Conservation (phyloP, 2,888 invertebrate species). For the Caenorhabditis sulstoni region DNA sequence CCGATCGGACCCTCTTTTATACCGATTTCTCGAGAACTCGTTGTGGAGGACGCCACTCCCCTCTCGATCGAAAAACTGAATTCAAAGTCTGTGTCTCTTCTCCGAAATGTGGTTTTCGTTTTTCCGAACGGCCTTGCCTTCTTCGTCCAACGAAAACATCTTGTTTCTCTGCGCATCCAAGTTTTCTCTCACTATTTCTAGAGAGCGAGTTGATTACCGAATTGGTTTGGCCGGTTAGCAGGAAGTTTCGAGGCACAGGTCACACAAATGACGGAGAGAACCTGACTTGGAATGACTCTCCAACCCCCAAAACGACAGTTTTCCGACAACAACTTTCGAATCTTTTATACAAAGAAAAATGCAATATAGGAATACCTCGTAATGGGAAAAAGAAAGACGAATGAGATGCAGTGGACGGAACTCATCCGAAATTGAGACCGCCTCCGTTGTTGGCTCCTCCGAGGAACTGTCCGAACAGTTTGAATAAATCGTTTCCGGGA, state of each 20-base stretch:
- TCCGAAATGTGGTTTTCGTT: constrained; percentile 9
- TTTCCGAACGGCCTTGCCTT: constrained; percentile 45
- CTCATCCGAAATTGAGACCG: constrained; percentile 50
- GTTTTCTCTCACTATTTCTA: neutral
- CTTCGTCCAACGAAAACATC: constrained; percentile 30
- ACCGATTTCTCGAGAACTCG: constrained; percentile 2
- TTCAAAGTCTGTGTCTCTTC: constrained; percentile 27
- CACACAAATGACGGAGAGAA: constrained; percentile 14
- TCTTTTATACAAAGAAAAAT: constrained; percentile 31
- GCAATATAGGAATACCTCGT: constrained; percentile 36
- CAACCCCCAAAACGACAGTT: neutral
- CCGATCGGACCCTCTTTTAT: constrained; percentile 1
- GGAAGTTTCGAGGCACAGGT: constrained; percentile 34
- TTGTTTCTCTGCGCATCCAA: constrained; percentile 33
- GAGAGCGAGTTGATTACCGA: constrained; percentile 29
- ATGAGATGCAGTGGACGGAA: constrained; percentile 13
- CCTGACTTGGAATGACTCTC: neutral
- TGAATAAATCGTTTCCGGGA: constrained; percentile 63
- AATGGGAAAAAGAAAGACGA: constrained; percentile 24
- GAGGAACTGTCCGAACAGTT: constrained; percentile 63
- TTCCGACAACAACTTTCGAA: neutral
- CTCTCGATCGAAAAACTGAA: constrained; percentile 23
- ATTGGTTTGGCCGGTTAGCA: constrained; percentile 19
- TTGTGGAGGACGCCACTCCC: constrained; percentile 30
- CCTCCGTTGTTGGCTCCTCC: constrained; percentile 55